Base-by-base conservation (phyloP, 2,888 invertebrate species). In the Eristalis arbustorum region DNA sequence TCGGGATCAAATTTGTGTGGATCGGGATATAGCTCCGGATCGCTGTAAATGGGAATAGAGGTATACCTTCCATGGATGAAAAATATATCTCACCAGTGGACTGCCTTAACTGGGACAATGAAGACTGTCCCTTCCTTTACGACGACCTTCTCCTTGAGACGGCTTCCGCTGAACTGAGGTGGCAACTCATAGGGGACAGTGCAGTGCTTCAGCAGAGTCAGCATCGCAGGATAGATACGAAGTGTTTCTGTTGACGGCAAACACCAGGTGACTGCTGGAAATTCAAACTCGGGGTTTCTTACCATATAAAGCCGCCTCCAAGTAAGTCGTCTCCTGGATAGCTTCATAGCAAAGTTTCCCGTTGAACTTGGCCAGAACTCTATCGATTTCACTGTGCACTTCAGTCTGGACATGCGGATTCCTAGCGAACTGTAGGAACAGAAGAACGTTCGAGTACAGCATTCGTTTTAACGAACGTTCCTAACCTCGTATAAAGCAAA, bases 191-290 rank as follows among this genome's bases (percentile, higher is more conserved):
- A 89, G 14, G 89, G 68, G 3, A 89, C 84, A 1, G 90, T 91
- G 80, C 91, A 91, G 18, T 90, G 90, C 25, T 91, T 91, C 4
- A 89, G 74, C 18, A 91, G 77, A 0, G 91, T 90, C 80, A 89
- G 76, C 91, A 91, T 91, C 3, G 89, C 89, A 4, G 91, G 90
- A 79, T 90, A 89, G 3, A 91, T 64, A 5, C 91, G 91, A 66
- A 91, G 88, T 0, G 91, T 90, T 88, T 91, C 91, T 90, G 23
- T 8, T 34, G n/a, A 28, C 6, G n/a, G 1, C 11, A 1, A 10
- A 2, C 13, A 37, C 37, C 13, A 13, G 13, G 1, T 37, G 37
- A 13, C 11, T 37, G 11, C 37, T 37, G 37, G 13, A 37, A 37
- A 37, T 37, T 2, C 8, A 37, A 2, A 37, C 2, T 3, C 3